These are phyloP conservation scores for Samia ricini DNA, from an alignment of 1,140 invertebrate species.

Conservation along the genomic window DNA sequence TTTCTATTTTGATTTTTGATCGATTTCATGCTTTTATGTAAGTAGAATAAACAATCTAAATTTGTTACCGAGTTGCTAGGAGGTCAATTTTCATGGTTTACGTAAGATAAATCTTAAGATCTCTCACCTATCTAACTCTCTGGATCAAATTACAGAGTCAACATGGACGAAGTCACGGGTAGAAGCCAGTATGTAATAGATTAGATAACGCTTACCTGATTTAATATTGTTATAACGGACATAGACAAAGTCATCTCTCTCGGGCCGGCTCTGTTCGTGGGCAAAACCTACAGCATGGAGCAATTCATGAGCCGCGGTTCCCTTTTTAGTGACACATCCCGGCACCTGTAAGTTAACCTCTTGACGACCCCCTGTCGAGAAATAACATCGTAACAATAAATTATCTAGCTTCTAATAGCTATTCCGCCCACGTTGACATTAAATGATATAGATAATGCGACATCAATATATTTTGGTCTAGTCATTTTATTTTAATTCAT, in stretches of 20 bases:
- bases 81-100: too few species aligned
- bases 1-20: too few species aligned
- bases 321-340: slow-evolving; percentile 85
- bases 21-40: too few species aligned
- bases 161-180: too few species aligned
- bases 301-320: slow-evolving; percentile 90
- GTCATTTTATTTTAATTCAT: too few species aligned
- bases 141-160: too few species aligned
- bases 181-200: too few species aligned
- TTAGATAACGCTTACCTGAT: slow-evolving; percentile 61
- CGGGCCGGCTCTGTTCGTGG: slow-evolving; percentile 91
- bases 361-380: slow-evolving; percentile 76
- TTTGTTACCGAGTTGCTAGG: too few species aligned
- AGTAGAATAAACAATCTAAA: too few species aligned
- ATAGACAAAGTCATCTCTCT: slow-evolving; percentile 86
- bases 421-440: neutral
- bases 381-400: neutral
- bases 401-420: neutral
- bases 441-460: neutral
- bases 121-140: too few species aligned
- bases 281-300: slow-evolving; percentile 92
- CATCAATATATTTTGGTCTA: too few species aligned
- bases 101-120: too few species aligned
- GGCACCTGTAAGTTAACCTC: slow-evolving; percentile 86
- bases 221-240: slow-evolving; percentile 87